A percentile compares a stretch with the other conserved stretches of the same genome.
Conservation (phyloP, 2,888 invertebrate species). For the Plagodis dolabraria region DNA sequence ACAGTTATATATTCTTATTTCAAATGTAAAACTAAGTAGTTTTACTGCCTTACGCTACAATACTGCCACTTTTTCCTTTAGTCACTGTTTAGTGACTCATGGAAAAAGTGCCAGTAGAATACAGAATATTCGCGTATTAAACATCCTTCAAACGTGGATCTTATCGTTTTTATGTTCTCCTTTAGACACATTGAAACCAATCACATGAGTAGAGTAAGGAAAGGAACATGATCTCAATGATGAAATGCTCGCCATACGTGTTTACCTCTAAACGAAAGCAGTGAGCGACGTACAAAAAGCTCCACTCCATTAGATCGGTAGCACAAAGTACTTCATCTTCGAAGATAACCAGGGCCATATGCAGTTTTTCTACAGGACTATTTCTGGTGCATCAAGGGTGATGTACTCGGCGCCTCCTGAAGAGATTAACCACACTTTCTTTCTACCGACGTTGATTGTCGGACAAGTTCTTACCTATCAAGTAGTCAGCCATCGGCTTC, state of each 20-base stretch:
- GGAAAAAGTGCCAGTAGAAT: too few species aligned
- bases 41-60: too few species aligned
- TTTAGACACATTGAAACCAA: too few species aligned
- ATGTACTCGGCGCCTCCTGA: slow-evolving; percentile 60
- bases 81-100: too few species aligned
- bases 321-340: slow-evolving; percentile 44
- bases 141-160: too few species aligned
- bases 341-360: slow-evolving; percentile 64
- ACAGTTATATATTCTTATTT: too few species aligned
- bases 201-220: too few species aligned
- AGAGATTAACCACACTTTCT: slow-evolving; percentile 53
- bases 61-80: too few species aligned
- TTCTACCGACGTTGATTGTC: slow-evolving; percentile 6
- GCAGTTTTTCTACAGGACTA: slow-evolving; percentile 70
- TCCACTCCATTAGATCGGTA: slow-evolving; percentile 46
- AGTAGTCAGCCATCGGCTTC: slow-evolving; percentile 44
- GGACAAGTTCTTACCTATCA: slow-evolving; percentile 8
- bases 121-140: too few species aligned
- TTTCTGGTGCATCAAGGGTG: slow-evolving; percentile 61
- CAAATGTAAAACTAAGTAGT: too few species aligned
- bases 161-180: too few species aligned
- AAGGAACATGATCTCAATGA: background rate
- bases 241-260: slow-evolving; percentile 10
- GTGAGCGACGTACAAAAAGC: slow-evolving; percentile 36
- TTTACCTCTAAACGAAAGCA: slow-evolving; percentile 13